These are phyloP conservation scores for Pao palembangensis DNA, from an alignment of 2,113 vertebrate species.

Conservation along the genomic window DNA sequence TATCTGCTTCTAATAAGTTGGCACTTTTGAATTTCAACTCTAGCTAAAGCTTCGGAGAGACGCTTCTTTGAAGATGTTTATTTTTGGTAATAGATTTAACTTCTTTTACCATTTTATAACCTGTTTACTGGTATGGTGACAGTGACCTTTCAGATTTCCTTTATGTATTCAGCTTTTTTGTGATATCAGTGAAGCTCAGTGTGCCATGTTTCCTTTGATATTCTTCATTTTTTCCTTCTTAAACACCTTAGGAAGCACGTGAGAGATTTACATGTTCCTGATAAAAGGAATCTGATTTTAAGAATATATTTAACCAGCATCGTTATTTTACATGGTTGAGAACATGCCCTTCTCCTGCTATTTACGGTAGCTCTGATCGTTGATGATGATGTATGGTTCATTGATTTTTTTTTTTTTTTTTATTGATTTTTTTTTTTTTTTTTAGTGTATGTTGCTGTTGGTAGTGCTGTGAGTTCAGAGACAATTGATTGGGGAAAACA, in stretches of 20 bases:
- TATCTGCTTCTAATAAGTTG: slow-evolving; percentile 21
- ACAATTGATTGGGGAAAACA: slow-evolving; percentile 22
- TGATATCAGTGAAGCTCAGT: neutral
- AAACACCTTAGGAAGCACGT: neutral
- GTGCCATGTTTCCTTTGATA: neutral
- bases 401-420: slow-evolving; percentile 27
- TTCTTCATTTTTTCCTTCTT: neutral
- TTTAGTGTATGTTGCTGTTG: slow-evolving; percentile 31
- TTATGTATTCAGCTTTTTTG: neutral
- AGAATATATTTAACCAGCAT: too few relatives aligned
- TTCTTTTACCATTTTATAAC: neutral
- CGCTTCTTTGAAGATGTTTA: slow-evolving; percentile 46
- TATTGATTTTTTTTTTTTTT: slow-evolving; percentile 23
- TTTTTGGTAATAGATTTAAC: slow-evolving; percentile 45
- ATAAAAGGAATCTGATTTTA: neutral
- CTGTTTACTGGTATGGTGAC: slow-evolving; percentile 6
- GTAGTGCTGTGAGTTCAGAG: slow-evolving; percentile 26
- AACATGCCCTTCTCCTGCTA: too few relatives aligned
- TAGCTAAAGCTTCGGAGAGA: slow-evolving; percentile 1
- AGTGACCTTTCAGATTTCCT: slow-evolving; percentile 1
- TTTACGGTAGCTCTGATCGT: slow-evolving; percentile 5
- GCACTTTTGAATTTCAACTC: slow-evolving; percentile 7
- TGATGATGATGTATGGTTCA: slow-evolving; percentile 26
- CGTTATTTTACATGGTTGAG: too few relatives aligned
- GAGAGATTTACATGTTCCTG: neutral